Evolutionary conservation across 2,113 vertebrate species (phyloP), one percentile per base, ranked within the genome.

Genomic region (Acanthisitta chloris): DNA sequence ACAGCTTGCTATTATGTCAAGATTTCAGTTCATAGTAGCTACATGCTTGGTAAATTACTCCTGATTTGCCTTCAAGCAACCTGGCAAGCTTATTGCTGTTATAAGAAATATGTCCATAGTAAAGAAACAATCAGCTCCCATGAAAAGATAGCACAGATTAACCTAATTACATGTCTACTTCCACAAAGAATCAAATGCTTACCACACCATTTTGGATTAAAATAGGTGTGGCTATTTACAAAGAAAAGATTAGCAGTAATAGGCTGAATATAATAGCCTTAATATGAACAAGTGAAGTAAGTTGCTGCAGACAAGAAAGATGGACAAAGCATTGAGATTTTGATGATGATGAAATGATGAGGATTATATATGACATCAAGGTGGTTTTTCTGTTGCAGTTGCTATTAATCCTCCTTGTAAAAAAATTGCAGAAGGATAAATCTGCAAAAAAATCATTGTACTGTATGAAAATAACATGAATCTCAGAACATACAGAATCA

Each of bases 191-290:
- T 98, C 98, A 98, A 98, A 98, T 98, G 98, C 99, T 99, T 98
- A 97, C 98, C 92, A 97, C 97, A 97, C 97, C 81, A 33, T 87
- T 97, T 88, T 18, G 96, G 98, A 98, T 98, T 98, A 98, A 98
- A 98, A 98, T 98, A 99, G 99, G 99, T 98, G 99, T 98, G 99
- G 98, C 98, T 98, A 98, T 98, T 99, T 98, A 99, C 98, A 99
- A 98, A 99, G 98, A 98, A 98, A 98, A 98, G 99, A 99, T 99
- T 99, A 99, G 98, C 94, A 97, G 98, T 99, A 98, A 97, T 97
- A 93, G 88, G 89, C 97, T 98, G 98, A 99, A 98, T 99, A 98
- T 98, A 99, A 99, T 99, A 98, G 97, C 98, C 97, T 98, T 98
- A 98, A 98, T 98, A 97, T 92, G 96, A 98, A 98, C 98, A 98